Base-by-base conservation (phyloP, 2,797 vertebrate species). In the Menidia menidia region DNA sequence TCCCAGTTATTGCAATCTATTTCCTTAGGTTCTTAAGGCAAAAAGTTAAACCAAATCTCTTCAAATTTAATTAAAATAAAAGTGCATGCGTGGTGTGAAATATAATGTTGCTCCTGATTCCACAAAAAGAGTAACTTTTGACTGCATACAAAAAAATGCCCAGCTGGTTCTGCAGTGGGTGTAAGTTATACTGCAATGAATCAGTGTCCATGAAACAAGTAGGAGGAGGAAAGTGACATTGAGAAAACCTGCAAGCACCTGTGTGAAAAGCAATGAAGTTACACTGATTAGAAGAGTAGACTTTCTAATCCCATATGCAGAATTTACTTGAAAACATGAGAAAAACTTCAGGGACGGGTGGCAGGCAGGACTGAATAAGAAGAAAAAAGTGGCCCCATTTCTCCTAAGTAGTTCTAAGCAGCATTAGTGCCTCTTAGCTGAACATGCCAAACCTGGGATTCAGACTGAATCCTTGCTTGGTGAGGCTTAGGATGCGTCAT, bases 391-490 rank as follows among this genome's bases (percentile, higher is more conserved):
- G 86, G 82, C 83, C 91, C 83, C 73, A 80, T 92, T 91, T 39
- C 89, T 90, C 83, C 80, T 84, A 89, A 92, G 89, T 85, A 90
- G 77, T 88, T 83, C 87, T 90, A 92, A 91, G 89, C 78, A 85
- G 91, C 85, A 90, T 92, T 92, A 91, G 84, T 88, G 81, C 81
- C 72, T 92, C 91, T 87, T 80, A 90, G 86, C 88, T 88, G 88
- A 92, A 89, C 87, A 89, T 72, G 83, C 80, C 85, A 92, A 91
- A 90, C 84, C 87, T 81, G 66, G 77, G 87, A 91, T 88, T 88
- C 87, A 84, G 69, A 72, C 77, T 59, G 86, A 89, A 88, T 88
- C 82, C 77, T 77, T 87, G 75, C 83, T n/a, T 74, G 80, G 78
- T 68, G 65, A 80, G 64, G 86, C 84, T 90, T 88, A 88, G 47